phyloP scores from a whole-genome alignment of 2,888 invertebrate genomes.

The Pyrrhia umbra region DNA sequence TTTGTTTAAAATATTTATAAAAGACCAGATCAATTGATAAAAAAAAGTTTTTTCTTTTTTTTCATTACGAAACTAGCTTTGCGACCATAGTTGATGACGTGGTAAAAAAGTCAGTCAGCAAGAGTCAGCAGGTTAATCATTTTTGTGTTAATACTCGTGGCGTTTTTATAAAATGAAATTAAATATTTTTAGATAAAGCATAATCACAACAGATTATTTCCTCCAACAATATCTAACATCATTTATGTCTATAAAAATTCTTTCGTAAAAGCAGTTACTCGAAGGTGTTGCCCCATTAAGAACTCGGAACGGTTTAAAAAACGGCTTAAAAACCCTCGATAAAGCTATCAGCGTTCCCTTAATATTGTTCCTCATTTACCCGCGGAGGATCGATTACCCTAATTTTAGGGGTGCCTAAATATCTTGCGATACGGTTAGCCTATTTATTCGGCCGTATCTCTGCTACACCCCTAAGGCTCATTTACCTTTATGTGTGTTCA shows the following conservation, averaged over 20 bases:
- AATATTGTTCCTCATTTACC: conserved; percentile 77
- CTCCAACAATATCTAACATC: conserved; percentile 17
- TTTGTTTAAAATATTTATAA: no score
- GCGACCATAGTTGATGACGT: no score
- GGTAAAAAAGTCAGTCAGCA: no score
- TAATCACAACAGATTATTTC: conserved; percentile 31
- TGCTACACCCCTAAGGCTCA: conserved; percentile 64
- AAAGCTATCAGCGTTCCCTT: conserved; percentile 75
- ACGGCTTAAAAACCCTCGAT: conserved; percentile 71
- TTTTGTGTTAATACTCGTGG: no score
- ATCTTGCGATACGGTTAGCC: conserved; percentile 70
- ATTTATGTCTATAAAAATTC: conserved; percentile 35
- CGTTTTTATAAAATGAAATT: no score
- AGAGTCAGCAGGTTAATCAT: no score
- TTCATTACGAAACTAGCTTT: no score
- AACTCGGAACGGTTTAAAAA: conserved; percentile 46
- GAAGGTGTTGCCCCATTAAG: conserved; percentile 58
- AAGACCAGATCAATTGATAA: no score
- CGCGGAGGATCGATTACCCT: conserved; percentile 76
- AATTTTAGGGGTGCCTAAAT: conserved; percentile 75
- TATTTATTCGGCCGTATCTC: conserved; percentile 69
- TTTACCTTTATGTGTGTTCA: conserved; percentile 70
- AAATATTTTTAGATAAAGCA: conserved; percentile 2
- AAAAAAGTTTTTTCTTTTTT: no score
- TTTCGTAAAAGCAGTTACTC: conserved; percentile 33